Base-by-base conservation (phyloP, 2,797 vertebrate species). In the Oophaga sylvatica region DNA sequence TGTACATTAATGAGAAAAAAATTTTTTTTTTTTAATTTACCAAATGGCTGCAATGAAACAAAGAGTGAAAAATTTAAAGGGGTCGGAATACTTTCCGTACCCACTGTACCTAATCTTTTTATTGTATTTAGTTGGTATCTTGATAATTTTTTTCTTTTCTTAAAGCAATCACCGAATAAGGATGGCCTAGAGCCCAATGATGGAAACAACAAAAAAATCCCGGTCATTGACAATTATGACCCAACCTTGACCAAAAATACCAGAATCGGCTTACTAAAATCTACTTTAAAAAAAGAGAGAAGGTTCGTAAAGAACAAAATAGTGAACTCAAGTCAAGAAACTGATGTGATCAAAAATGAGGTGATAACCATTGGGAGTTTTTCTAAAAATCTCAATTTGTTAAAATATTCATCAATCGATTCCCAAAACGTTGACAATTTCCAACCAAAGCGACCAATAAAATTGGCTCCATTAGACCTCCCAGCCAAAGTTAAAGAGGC, bases 391-490 rank as follows among this genome's bases (percentile, higher is more conserved):
- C 5, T 11, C 86, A 86, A 85, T 63, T 91, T 91, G 86, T 90
- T 89, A 68, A 93, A 90, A 84, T 85, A 91, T 6, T 87, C 88
- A 87, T 13, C 90, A 35, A 45, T 75, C 26, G 90, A 92, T 0
- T 17, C 89, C 73, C 75, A 84, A 56, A 83, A 83, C 78, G 57
- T 59, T 78, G 93, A 95, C 65, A 93, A 90, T 11, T 29, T 92
- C 11, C 71, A 81, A 0, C 83, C 87, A n/a, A 94, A 94, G 45
- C 93, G 93, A 20, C 95, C 95, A 0, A 90, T 93, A 79, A 97
- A 94, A 88, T 87, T 97, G 35, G 94, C 95, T 67, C 96, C 96
- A 0, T 91, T 97, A 85, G 93, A 95, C 35, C 94, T 95, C 59
- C 92, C 95, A 0, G 88, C 93, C 84, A 93, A 96, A 26, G 92